A percentile compares a stretch with the other conserved stretches of the same genome.
Conservation (phyloP, 2,888 invertebrate genomes). For the Macrophya annulata region DNA sequence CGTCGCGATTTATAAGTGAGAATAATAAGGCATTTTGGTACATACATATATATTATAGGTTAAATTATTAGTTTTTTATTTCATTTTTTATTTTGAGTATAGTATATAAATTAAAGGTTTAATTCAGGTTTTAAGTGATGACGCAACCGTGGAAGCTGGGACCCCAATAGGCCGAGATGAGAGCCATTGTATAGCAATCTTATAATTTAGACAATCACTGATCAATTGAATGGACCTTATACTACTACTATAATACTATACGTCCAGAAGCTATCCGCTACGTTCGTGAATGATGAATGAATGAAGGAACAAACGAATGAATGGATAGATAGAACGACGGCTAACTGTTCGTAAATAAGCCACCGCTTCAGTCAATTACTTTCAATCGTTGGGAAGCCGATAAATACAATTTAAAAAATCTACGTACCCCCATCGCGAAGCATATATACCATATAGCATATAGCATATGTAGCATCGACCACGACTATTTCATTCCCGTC, state of each 20-base stretch:
- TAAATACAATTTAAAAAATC: constrained; percentile 79
- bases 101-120: constrained; percentile 41
- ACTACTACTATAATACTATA: constrained; percentile 76
- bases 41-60: not conserved
- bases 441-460: not conserved
- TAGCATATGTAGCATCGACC: not conserved
- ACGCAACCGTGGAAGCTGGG: constrained; percentile 77
- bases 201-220: constrained; percentile 80
- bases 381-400: constrained; percentile 79
- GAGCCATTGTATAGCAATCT: constrained; percentile 80
- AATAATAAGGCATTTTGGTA: not conserved
- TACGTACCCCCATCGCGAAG: constrained; percentile 25
- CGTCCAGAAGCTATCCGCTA: constrained; percentile 67
- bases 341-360: constrained; percentile 80
- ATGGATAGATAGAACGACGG: constrained; percentile 79
- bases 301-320: constrained; percentile 80
- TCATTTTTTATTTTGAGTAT: not conserved
- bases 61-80: not conserved
- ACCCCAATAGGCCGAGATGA: constrained; percentile 80
- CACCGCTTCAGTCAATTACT: constrained; percentile 80
- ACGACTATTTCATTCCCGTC: not conserved
- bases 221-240: constrained; percentile 80
- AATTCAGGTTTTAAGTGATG: constrained; percentile 76
- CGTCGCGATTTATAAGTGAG: not conserved
- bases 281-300: constrained; percentile 79